These are phyloP conservation scores for Neostethus bicornis DNA, from an alignment of 2,797 vertebrate species.

Conservation along the genomic window DNA sequence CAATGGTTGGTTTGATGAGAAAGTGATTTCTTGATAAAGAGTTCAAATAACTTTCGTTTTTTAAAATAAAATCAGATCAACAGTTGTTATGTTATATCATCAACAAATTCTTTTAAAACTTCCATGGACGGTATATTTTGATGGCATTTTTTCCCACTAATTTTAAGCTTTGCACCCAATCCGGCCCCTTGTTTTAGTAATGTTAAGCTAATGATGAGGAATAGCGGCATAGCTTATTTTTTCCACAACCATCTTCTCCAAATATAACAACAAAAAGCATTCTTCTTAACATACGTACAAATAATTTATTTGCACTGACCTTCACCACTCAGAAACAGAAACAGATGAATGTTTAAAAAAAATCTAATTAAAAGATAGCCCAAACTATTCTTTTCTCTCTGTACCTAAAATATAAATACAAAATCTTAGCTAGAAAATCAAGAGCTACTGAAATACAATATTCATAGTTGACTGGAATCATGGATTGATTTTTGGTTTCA, in stretches of 20 bases:
- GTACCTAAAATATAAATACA: constrained; percentile 37
- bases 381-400: constrained; percentile 57
- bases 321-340: constrained; percentile 56
- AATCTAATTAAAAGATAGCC: constrained; percentile 76
- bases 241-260: too few relatives aligned
- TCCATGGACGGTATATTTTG: constrained; percentile 9
- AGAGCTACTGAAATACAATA: constrained; percentile 32
- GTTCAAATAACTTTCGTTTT: too few relatives aligned
- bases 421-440: constrained; percentile 39
- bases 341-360: constrained; percentile 43
- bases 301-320: constrained; percentile 71
- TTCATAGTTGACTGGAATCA: constrained; percentile 34
- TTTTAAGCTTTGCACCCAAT: constrained; percentile 14
- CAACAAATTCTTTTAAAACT: constrained; percentile 1
- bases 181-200: too few relatives aligned
- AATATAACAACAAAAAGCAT: background rate
- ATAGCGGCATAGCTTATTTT: too few relatives aligned
- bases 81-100: background rate
- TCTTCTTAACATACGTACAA: constrained; percentile 51
- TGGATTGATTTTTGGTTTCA: constrained; percentile 25
- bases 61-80: background rate
- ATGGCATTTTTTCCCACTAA: constrained; percentile 18
- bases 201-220: too few relatives aligned
- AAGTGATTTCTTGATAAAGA: too few relatives aligned
- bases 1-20: background rate